Evolutionary conservation across 2,113 vertebrate species (phyloP).

Genomic region (Sturnira hondurensis): DNA sequence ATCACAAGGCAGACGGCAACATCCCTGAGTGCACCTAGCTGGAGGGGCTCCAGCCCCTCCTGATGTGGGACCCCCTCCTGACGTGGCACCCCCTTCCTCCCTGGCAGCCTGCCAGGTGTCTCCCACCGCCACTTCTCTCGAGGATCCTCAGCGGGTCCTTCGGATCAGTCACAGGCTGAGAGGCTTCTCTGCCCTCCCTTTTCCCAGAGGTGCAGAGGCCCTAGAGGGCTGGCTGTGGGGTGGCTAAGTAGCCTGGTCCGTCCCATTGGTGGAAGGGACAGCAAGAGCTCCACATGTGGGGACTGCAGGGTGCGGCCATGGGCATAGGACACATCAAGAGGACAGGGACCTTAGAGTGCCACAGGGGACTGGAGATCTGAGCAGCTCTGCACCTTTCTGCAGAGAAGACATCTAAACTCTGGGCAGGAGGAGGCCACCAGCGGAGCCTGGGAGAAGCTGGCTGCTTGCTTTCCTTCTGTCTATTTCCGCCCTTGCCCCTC

Average conservation of each 20-base stretch:
- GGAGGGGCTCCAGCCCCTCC: not conserved
- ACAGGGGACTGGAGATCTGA: not conserved
- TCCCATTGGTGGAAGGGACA: not conserved
- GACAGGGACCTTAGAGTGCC: not conserved
- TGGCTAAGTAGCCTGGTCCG: no score
- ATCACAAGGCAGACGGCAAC: not conserved
- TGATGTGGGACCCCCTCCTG: not conserved
- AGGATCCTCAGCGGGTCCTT: not conserved
- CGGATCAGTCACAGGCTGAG: not conserved
- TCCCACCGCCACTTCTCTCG: not conserved
- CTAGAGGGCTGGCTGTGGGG: not conserved
- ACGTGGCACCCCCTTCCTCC: not conserved
- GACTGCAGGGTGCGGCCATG: fast-evolving
- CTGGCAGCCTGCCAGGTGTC: not conserved
- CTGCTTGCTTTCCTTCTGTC: not conserved
- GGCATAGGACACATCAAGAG: not conserved
- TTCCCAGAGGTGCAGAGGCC: not conserved
- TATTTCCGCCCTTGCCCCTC: not conserved
- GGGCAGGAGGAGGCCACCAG: not conserved
- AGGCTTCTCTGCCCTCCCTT: not conserved
- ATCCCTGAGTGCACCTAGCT: not conserved
- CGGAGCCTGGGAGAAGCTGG: not conserved
- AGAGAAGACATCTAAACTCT: not conserved
- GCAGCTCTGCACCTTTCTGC: not conserved
- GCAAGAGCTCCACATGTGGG: not conserved